Evolutionary conservation across 2,888 invertebrate genomes (phyloP).

Genomic region (Tromatobia lineatoria): DNA sequence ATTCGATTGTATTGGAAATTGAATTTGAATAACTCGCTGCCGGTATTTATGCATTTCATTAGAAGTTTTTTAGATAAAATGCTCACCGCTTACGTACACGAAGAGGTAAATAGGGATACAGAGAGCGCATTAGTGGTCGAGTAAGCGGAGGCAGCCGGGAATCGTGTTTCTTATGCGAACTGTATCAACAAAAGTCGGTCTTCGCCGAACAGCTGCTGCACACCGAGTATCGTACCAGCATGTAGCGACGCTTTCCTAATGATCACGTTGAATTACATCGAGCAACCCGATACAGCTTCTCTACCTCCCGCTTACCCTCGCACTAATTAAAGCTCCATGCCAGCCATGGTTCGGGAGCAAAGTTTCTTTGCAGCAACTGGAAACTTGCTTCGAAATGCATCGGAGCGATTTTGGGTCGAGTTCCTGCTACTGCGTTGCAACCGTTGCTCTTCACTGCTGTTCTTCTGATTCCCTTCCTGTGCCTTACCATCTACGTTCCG

Average conservation of each 20-base stretch:
- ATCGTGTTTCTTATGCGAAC: constrained; percentile 56
- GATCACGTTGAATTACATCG: constrained; percentile 68
- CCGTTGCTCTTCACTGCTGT: constrained; percentile 9
- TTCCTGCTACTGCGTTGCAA: constrained; percentile 30
- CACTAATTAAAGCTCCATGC: constrained; percentile 60
- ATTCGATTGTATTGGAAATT: not conserved
- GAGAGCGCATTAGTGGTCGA: constrained; percentile 10
- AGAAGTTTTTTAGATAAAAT: constrained; percentile 12
- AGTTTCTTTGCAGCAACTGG: constrained; percentile 59
- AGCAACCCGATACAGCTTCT: constrained; percentile 60
- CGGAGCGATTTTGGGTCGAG: constrained; percentile 55
- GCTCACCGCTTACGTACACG: not conserved
- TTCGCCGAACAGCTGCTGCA: constrained; percentile 37
- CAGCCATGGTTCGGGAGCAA: constrained; percentile 42
- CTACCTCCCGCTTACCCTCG: constrained; percentile 49
- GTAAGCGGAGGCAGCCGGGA: constrained; percentile 25
- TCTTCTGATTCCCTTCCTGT: constrained; percentile 18
- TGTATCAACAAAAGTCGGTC: constrained; percentile 41
- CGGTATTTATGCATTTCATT: not conserved
- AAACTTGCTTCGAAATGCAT: constrained; percentile 57
- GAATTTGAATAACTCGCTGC: not conserved
- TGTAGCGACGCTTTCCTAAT: constrained; percentile 58
- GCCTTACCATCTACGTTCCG: not conserved
- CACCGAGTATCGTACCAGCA: constrained; percentile 42
- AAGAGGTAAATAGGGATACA: not conserved